Conservation (phyloP, 2,888 invertebrate genomes). For the Colletes collaris region DNA sequence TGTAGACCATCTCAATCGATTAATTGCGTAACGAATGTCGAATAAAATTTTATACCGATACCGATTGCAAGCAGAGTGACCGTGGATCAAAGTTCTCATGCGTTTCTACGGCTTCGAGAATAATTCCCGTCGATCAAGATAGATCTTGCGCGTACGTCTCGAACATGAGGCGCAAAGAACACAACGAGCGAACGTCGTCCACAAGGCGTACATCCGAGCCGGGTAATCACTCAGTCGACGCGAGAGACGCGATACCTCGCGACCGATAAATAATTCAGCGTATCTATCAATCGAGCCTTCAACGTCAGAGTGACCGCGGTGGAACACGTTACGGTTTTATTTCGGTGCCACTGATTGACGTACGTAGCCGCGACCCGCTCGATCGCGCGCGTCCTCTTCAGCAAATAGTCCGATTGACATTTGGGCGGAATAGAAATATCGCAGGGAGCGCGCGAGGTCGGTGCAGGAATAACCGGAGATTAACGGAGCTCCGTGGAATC, state of each 20-base stretch:
- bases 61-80: too few relatives aligned
- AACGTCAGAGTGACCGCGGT: background rate
- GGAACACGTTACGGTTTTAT: constrained; percentile 42
- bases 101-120: too few relatives aligned
- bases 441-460: constrained; percentile 23
- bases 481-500: constrained; percentile 26
- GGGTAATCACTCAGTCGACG: too few relatives aligned
- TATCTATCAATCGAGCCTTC: constrained; percentile 20
- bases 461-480: constrained; percentile 46
- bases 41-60: too few relatives aligned
- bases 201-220: too few relatives aligned
- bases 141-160: too few relatives aligned
- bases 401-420: constrained; percentile 58
- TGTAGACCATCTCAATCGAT: too few relatives aligned
- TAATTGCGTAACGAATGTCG: too few relatives aligned
- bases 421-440: constrained; percentile 55
- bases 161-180: too few relatives aligned
- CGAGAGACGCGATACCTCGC: background rate
- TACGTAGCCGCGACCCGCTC: constrained; percentile 35
- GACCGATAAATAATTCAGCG: constrained; percentile 12
- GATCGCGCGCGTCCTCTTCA: constrained; percentile 43
- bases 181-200: too few relatives aligned
- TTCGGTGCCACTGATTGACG: constrained; percentile 46
- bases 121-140: too few relatives aligned
- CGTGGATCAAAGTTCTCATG: too few relatives aligned